Percentiles rank a stretch among this genome's conserved stretches.
These are phyloP conservation scores for Charina bottae DNA, from an alignment of 2,113 vertebrate species.

Conservation along the genomic window DNA sequence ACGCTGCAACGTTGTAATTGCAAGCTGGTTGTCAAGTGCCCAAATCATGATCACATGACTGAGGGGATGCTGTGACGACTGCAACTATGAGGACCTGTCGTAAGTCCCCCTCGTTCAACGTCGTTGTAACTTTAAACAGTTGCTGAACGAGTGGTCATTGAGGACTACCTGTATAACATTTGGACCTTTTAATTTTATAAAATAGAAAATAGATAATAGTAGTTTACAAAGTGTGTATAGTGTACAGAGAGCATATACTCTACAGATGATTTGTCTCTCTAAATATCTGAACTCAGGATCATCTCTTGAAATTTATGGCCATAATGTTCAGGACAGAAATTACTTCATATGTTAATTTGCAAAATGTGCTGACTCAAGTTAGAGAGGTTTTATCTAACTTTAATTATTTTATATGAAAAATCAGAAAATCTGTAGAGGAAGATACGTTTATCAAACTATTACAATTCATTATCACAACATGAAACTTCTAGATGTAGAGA, in stretches of 20 bases:
- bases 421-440: not conserved
- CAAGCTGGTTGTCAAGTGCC: too few relatives aligned
- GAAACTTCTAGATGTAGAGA: not conserved
- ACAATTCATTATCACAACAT: not conserved
- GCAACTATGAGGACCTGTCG: too few relatives aligned
- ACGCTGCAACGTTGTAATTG: too few relatives aligned
- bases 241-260: not conserved
- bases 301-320: not conserved
- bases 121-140: too few relatives aligned
- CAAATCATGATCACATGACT: too few relatives aligned
- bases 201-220: not conserved
- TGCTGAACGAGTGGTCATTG: too few relatives aligned
- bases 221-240: not conserved
- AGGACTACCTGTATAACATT: not conserved
- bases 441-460: not conserved
- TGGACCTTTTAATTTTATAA: not conserved
- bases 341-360: not conserved
- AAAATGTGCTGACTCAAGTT: not conserved
- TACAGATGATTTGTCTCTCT: not conserved
- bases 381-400: not conserved
- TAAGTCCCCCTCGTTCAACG: too few relatives aligned
- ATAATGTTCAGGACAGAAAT: not conserved
- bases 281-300: not conserved
- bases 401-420: not conserved
- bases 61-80: too few relatives aligned